Conservation (phyloP, 2,888 invertebrate genomes). For the Bimastos eiseni region DNA sequence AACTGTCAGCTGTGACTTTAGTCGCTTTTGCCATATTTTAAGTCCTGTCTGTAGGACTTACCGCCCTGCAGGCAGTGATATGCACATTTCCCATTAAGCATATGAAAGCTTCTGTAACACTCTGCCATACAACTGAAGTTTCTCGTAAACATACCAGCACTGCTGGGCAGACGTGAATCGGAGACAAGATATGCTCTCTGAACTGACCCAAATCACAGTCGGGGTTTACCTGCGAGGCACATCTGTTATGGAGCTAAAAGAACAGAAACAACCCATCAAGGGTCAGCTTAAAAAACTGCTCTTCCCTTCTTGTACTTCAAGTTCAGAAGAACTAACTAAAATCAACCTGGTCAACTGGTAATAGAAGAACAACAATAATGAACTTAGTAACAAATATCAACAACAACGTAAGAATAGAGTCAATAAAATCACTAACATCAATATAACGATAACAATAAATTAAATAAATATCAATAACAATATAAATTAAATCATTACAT, state of each 20-base stretch:
- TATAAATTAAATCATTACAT: not conserved
- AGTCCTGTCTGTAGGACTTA: no score
- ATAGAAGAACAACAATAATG: no score
- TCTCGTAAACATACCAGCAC: constrained; percentile 65
- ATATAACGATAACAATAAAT: not conserved
- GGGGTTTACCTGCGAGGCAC: constrained; percentile 86
- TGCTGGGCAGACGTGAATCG: constrained; percentile 88
- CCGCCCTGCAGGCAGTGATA: not conserved
- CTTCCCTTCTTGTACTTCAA: no score
- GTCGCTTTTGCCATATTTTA: no score
- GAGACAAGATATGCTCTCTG: constrained; percentile 86
- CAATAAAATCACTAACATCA: not conserved
- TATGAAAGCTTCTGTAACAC: not conserved
- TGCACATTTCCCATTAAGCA: no score
- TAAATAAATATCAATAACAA: not conserved
- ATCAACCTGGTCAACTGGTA: no score
- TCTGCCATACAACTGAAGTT: not conserved
- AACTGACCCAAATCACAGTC: constrained; percentile 87
- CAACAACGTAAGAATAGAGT: not conserved
- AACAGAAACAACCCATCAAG: constrained; percentile 30
- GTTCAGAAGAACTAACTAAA: no score
- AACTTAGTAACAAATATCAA: no score
- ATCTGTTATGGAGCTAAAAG: constrained; percentile 87
- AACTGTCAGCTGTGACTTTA: no score
- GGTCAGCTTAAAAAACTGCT: no score